These are phyloP conservation scores for Noturus placidus DNA, from an alignment of 2,113 vertebrate genomes.

Conservation along the genomic window DNA sequence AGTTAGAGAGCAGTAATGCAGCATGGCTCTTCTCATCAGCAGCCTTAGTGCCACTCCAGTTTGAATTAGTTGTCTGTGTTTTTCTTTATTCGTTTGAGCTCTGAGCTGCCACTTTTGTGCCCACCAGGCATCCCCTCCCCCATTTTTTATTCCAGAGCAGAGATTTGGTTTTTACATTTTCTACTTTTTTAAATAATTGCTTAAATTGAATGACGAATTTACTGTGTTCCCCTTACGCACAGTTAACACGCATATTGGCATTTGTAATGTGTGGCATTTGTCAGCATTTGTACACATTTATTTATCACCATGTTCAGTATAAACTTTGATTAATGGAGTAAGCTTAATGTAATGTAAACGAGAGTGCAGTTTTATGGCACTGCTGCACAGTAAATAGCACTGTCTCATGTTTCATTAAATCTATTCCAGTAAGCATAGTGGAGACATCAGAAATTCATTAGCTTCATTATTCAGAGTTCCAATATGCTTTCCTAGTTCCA, in stretches of 20 bases:
- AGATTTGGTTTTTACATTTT: conserved; percentile 53
- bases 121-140: conserved; percentile 18
- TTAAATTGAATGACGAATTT: neutral
- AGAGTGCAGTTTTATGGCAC: neutral
- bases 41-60: conserved; percentile 32
- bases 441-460: neutral
- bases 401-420: neutral
- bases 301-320: neutral
- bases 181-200: neutral
- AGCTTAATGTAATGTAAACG: conserved; percentile 5
- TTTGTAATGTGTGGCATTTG: conserved; percentile 3
- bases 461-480: neutral
- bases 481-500: neutral
- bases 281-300: neutral
- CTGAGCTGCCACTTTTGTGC: conserved; percentile 41
- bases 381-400: neutral
- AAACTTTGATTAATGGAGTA: conserved; percentile 17
- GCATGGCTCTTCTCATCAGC: conserved; percentile 35
- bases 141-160: conserved; percentile 42
- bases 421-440: neutral
- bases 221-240: neutral
- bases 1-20: conserved; percentile 14
- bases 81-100: conserved; percentile 44
- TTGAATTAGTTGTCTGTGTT: conserved; percentile 25
- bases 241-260: neutral